Percentiles rank a stretch among this genome's conserved stretches.
Conservation (phyloP, 2,797 vertebrate species). For the Sebastes elongatus region DNA sequence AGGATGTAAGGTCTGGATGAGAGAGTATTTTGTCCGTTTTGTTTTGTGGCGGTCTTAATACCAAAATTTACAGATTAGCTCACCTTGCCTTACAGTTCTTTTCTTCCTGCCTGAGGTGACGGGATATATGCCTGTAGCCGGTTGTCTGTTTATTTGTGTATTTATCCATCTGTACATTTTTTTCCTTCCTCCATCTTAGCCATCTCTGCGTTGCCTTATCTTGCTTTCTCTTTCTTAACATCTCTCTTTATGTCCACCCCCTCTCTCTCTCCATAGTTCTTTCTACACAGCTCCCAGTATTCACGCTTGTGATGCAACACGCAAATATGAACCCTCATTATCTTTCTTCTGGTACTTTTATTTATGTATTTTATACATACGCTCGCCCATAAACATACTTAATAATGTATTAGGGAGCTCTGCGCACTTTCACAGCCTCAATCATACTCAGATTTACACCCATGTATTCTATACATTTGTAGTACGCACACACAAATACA, state of each 20-base stretch:
- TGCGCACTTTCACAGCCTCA: conserved; percentile 11
- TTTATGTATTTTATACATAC: conserved; percentile 8
- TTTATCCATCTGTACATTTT: background rate
- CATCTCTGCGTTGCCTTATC: background rate
- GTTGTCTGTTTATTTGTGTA: background rate
- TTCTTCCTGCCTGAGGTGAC: background rate
- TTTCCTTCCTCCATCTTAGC: background rate
- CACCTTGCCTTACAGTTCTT: background rate
- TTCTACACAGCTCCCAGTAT: background rate
- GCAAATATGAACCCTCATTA: background rate
- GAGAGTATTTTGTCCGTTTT: background rate
- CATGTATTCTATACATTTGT: conserved; percentile 26
- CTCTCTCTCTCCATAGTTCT: background rate
- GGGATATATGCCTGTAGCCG: too few relatives aligned
- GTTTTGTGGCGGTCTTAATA: conserved; percentile 2
- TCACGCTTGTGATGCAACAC: conserved; percentile 1
- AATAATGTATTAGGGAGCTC: conserved; percentile 54
- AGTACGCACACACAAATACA: background rate
- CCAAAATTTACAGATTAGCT: conserved; percentile 20
- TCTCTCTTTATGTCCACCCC: background rate
- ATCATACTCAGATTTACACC: conserved; percentile 24
- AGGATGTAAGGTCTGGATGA: background rate
- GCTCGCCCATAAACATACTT: conserved; percentile 30
- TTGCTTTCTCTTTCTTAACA: background rate
- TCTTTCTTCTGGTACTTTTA: background rate